A percentile compares a stretch with the other conserved stretches of the same genome.
phyloP scores from a whole-genome alignment of 1,140 invertebrate genomes.

The Papilio polyxenes region DNA sequence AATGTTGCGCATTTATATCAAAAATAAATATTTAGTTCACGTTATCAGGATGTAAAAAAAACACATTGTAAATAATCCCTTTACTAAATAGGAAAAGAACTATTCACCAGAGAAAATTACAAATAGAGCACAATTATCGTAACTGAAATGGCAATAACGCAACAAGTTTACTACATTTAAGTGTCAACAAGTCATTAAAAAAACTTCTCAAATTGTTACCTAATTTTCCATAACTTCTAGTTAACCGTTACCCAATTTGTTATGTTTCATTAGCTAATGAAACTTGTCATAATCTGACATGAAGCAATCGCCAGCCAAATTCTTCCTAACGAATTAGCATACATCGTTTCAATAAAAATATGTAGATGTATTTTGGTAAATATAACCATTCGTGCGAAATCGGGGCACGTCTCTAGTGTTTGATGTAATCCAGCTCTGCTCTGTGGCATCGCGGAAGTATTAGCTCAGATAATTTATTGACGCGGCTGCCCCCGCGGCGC shows the following conservation, averaged over 20 bases:
- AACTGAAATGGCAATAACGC: neutral
- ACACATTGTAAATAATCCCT: neutral
- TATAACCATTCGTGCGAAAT: constrained; percentile 6
- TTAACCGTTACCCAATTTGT: neutral
- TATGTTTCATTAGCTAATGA: neutral
- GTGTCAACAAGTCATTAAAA: neutral
- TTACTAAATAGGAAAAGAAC: neutral
- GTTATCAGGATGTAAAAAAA: neutral
- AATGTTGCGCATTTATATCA: constrained; percentile 13
- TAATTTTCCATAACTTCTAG: too few relatives aligned
- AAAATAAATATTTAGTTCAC: neutral
- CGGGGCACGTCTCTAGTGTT: constrained; percentile 21
- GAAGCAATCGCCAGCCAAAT: neutral
- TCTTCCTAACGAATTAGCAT: neutral
- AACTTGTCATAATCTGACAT: neutral
- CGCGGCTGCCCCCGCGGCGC: constrained; percentile 27
- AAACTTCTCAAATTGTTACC: too few relatives aligned
- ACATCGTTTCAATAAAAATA: neutral
- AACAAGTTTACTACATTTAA: neutral
- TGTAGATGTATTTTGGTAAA: constrained; percentile 14
- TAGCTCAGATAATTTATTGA: constrained; percentile 35
- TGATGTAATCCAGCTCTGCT: constrained; percentile 23
- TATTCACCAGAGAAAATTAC: neutral
- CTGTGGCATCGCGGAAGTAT: constrained; percentile 47
- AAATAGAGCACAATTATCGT: neutral